Conservation (phyloP, 2,797 vertebrate genomes). For the Mionectes olivaceus region DNA sequence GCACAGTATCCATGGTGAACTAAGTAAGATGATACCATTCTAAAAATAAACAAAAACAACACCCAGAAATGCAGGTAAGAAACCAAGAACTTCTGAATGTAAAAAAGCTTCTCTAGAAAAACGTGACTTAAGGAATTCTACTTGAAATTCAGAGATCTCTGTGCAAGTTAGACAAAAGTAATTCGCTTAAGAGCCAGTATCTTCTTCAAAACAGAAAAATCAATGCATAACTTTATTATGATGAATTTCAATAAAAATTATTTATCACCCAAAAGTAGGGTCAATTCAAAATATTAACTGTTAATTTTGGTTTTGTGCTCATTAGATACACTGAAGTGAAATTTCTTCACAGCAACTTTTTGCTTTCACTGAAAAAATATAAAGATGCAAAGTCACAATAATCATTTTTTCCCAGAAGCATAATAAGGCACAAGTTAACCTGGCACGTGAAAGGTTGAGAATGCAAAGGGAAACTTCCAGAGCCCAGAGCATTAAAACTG, state of each 20-base stretch:
- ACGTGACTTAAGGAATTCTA: background rate
- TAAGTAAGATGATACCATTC: conserved; percentile 87
- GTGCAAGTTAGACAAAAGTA: background rate
- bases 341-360: background rate
- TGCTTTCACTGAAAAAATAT: background rate
- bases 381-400: background rate
- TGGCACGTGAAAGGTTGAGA: background rate
- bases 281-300: background rate
- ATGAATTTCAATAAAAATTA: background rate
- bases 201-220: background rate
- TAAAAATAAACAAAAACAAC: conserved; percentile 74
- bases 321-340: background rate
- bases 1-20: conserved; percentile 88
- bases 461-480: background rate
- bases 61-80: conserved; percentile 14
- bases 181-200: background rate
- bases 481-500: background rate
- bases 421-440: background rate
- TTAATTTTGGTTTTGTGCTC: background rate
- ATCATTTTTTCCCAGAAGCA: background rate
- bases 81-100: background rate
- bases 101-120: background rate
- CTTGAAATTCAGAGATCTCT: background rate
- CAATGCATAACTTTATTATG: background rate
- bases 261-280: background rate